Base-by-base conservation (phyloP, 1,140 invertebrate genomes). In the Parapsyche elsis region DNA sequence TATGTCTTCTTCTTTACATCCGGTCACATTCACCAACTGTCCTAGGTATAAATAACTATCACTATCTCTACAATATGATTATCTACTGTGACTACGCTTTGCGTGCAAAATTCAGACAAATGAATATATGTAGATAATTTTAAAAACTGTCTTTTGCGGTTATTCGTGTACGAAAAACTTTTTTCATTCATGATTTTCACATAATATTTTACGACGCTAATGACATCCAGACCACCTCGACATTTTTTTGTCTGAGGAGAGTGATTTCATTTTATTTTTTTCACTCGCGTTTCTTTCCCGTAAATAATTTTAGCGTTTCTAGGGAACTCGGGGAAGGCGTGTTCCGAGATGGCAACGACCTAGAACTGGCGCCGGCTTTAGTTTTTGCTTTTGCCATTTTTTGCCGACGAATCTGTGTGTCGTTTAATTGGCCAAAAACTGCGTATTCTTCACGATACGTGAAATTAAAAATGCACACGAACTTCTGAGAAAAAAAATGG, bases 341-440 rank as follows among this genome's bases (percentile, higher is more conserved):
- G n/a, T 75, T 75, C 24, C 46, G 45, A n/a, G n/a, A 75, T 26
- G 49, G 46, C 73, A 75, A 75, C 49, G 73, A 75, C 24, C 73
- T 57, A 57, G 49, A 75, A 75, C 73, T 75, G 73, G 73, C 73
- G 73, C 73, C 73, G 73, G 73, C 57, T 75, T 75, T 57, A 57
- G 73, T 75, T 75, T 53, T 46, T 19, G 46, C 12, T 53, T 53
- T 53, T 53, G 49, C 49, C 49, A 12, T 53, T 53, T 16, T 12
- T 53, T 53, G 49, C 16, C 49, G 49, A n/a, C 70, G 21, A 67
- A 12, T 10, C 7, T 23, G 23, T 23, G 45, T 70, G 67, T 10
- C 9, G 12, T 26, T 23, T 70, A 70, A 71, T 71, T 71, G 30
- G 70, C 14, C 61, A 44, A 16, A 38, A 44, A 38, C 49, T 12